Base-by-base conservation (phyloP, 2,113 vertebrate genomes). In the Archilochus colubris region DNA sequence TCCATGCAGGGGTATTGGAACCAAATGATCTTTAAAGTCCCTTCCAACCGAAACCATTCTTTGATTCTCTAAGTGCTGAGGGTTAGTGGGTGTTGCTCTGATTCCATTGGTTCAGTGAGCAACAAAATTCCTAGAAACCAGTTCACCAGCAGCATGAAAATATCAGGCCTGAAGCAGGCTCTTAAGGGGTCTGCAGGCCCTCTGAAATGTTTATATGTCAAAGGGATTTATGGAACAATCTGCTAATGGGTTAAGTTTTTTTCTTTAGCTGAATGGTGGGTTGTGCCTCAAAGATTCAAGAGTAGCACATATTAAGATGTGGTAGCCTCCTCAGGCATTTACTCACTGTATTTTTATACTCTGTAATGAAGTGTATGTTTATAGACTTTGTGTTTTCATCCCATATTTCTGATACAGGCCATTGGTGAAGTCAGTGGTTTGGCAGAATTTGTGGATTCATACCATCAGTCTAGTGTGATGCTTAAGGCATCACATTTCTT, bases 401-500 rank as follows among this genome's bases (percentile, higher is more conserved):
- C 72, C 62, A 5, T 89, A 28, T 66, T 88, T 91, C 27, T 78
- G 1, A 81, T 62, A 38, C 1, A 27, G 7, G 18, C 23, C 78
- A 25, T 36, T 81, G 28, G n/a, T 88, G 44, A 76, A 58, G 46
- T 46, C 21, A 10, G 18, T 66, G 36, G 5, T 83, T 89, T 83
- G 28, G 44, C 48, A 55, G 78, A 82, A 58, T 64, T 53, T 4
- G 5, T 76, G 40, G 43, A 68, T 91, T 82, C 27, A 62, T 73
- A 58, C 9, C 5, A 36, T 62, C 16, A 50, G 54, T 69, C 63
- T 57, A 30, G 11, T 64, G 33, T 81, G 59, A 59, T 44, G 28
- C 54, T 78, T 91, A 74, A 69, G 59, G 53, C 72, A 40, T 88
- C 48, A 21, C 40, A 8, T 82, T 94, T 92, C 68, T 91, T 96